Conservation (phyloP, 2,888 invertebrate genomes). For the Meteorus colon region DNA sequence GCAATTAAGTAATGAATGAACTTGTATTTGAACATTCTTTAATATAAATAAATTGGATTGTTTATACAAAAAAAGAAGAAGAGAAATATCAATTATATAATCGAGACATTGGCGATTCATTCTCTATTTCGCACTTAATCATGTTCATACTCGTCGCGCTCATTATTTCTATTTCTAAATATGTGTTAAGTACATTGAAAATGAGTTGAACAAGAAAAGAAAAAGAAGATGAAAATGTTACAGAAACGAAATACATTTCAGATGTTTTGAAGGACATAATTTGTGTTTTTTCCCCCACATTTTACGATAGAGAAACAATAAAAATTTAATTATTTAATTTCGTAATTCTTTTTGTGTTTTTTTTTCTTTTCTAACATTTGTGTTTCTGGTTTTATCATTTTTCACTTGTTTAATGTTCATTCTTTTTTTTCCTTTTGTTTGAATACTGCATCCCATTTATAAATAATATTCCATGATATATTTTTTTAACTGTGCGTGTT, state of each 20-base stretch:
- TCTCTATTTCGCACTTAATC: slow-evolving; percentile 24
- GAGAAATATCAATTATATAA: slow-evolving; percentile 1
- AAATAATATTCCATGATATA: slow-evolving; percentile 31
- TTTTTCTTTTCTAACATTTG: background rate
- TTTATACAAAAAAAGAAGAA: slow-evolving; percentile 50
- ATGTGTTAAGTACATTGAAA: slow-evolving; percentile 20
- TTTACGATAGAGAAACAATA: too few species aligned
- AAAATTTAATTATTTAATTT: too few species aligned
- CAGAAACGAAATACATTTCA: too few species aligned
- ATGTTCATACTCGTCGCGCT: background rate
- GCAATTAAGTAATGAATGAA: slow-evolving; percentile 60
- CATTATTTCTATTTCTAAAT: background rate
- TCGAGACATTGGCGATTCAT: slow-evolving; percentile 54
- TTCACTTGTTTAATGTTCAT: slow-evolving; percentile 10
- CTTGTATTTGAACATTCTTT: slow-evolving; percentile 48
- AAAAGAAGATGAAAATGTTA: too few species aligned
- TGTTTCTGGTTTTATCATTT: background rate
- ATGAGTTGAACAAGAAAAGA: background rate
- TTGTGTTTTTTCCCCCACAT: too few species aligned
- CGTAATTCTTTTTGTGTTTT: background rate
- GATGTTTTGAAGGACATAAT: too few species aligned
- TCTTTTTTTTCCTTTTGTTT: background rate
- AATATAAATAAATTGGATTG: slow-evolving; percentile 58
- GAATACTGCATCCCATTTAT: slow-evolving; percentile 1
- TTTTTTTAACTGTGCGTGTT: slow-evolving; percentile 13